phyloP scores from a whole-genome alignment of 2,888 invertebrate species.

The Trachelus tabidus region DNA sequence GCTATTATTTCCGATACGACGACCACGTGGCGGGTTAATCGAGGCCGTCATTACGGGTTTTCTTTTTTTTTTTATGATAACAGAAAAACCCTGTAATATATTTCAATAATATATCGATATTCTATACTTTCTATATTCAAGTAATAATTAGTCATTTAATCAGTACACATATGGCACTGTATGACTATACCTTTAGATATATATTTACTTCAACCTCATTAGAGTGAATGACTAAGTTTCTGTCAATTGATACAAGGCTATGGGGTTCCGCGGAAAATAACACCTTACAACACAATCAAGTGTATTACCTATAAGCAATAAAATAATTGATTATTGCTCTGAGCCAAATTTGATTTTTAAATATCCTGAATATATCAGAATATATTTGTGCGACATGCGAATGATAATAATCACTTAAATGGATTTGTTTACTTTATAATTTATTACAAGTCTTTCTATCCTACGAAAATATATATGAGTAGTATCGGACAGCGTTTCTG shows the following conservation, averaged over 20 bases:
- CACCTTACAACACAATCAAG: background rate
- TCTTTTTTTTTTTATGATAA: background rate
- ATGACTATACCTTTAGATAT: background rate
- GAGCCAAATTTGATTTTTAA: background rate
- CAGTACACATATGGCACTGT: background rate
- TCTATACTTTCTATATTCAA: background rate
- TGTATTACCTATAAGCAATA: background rate
- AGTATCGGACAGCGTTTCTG: background rate
- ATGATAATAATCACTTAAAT: background rate
- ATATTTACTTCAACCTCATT: background rate
- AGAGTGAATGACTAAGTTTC: background rate
- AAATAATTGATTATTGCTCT: background rate
- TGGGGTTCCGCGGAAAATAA: background rate
- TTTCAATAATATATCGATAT: background rate
- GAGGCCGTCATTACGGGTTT: background rate
- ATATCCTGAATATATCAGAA: background rate
- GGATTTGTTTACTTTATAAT: background rate
- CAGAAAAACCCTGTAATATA: background rate
- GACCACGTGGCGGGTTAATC: background rate
- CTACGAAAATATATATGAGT: background rate
- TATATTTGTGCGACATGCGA: background rate
- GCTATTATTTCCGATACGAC: conserved; percentile 2
- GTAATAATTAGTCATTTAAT: background rate
- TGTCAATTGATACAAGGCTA: background rate
- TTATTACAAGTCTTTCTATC: background rate